Evolutionary conservation across 2,888 invertebrate genomes (phyloP), one percentile per base, ranked within the genome.

Genomic region (Metopia argyrocephala): DNA sequence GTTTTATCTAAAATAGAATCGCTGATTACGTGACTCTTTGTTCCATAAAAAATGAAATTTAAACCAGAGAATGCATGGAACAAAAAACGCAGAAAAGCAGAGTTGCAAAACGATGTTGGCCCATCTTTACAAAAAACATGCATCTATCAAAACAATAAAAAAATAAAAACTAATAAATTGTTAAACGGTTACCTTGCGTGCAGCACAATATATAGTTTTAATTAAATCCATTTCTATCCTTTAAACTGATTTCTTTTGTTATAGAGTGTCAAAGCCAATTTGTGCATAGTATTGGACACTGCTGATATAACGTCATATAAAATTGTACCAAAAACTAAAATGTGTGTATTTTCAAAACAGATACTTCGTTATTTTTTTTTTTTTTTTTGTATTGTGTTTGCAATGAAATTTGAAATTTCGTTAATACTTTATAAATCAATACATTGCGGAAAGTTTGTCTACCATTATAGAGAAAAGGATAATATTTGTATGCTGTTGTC

Each of bases 21-120:
- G 66, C 70, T 78, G 81, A 78, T 70, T 81, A 81, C 81, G 81
- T 81, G 81, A 81, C 81, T 81, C 70, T 81, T 78, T 81, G 81
- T 78, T 81, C 74, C 61, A 78, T 78, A 74, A 75, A 70, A 75
- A 62, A 69, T 75, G 62, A 81, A 78, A 75, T 70, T 46, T 65
- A 81, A 12, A 75, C 50, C 70, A 57, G 52, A 59, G 27, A 20
- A 65, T 62, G 68, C 54, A 54, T 66, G n/a, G 25, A 79, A 65
- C 20, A 28, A 50, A 9, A 61, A 57, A 69, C 59, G 48, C 18
- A 54, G 21, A 52, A 27, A 64, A 0, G 31, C 5, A 31, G 2
- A 31, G 12, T 12, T 31, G 38, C 9, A 12, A 2, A 68, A 23
- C 78, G 70, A 66, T 71, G 28, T 28, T 66, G 69, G 59, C 69